Conservation (phyloP, 2,888 invertebrate species). For the Pomacea canaliculata region DNA sequence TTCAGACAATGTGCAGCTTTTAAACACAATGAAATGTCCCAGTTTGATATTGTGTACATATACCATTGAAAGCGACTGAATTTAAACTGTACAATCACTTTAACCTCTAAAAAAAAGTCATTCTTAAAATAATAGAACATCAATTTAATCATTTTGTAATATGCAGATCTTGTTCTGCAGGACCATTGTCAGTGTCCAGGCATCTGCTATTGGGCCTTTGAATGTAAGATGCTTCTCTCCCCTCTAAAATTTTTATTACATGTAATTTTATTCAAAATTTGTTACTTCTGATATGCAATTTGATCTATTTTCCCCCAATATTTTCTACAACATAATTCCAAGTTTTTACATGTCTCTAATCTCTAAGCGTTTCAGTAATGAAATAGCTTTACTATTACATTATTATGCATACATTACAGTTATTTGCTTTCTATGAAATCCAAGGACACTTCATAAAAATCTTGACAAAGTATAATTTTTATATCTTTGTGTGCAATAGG, state of each 20-base stretch:
- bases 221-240: conserved; percentile 1
- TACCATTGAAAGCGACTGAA: too few relatives aligned
- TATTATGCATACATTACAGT: not conserved
- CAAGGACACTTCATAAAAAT: not conserved
- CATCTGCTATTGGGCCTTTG: conserved; percentile 11
- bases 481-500: conserved; percentile 8
- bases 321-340: too few relatives aligned
- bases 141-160: not conserved
- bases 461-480: not conserved
- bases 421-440: not conserved
- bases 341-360: too few relatives aligned
- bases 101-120: too few relatives aligned
- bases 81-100: too few relatives aligned
- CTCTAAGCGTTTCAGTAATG: too few relatives aligned
- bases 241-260: not conserved
- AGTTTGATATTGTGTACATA: too few relatives aligned
- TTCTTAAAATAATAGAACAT: too few relatives aligned
- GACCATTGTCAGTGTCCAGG: not conserved
- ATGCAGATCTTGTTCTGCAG: not conserved
- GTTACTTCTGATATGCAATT: not conserved
- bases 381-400: not conserved
- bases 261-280: not conserved
- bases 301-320: too few relatives aligned
- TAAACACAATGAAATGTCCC: too few relatives aligned
- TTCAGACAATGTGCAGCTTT: too few relatives aligned